These are phyloP conservation scores for Platalea minor DNA, from an alignment of 2,797 vertebrate genomes.

Conservation along the genomic window DNA sequence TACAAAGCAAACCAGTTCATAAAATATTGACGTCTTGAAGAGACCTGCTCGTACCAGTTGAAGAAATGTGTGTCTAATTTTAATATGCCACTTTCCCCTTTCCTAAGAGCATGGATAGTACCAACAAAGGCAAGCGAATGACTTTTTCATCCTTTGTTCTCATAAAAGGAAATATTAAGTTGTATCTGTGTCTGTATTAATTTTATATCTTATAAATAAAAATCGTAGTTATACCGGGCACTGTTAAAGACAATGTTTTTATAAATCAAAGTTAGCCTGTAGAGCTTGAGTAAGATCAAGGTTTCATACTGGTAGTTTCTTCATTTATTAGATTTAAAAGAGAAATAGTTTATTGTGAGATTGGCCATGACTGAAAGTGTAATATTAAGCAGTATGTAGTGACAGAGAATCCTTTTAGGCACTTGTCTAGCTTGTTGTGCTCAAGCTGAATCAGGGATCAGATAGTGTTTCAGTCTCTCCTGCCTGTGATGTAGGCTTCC, in stretches of 20 bases:
- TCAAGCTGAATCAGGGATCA: too few relatives aligned
- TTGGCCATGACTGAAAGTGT: too few relatives aligned
- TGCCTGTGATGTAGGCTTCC: too few relatives aligned
- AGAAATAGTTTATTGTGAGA: not conserved
- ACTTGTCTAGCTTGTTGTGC: too few relatives aligned
- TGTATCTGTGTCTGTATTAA: not conserved
- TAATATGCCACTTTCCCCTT: not conserved
- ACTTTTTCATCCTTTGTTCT: not conserved
- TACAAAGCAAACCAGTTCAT: constrained; percentile 57
- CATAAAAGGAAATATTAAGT: not conserved
- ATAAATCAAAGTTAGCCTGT: not conserved
- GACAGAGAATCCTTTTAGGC: too few relatives aligned
- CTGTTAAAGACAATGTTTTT: not conserved
- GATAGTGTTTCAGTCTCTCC: too few relatives aligned
- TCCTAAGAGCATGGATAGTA: not conserved
- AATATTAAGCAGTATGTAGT: too few relatives aligned
- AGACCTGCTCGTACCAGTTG: constrained; percentile 23
- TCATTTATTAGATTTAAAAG: not conserved
- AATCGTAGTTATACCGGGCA: not conserved
- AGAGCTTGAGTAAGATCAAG: not conserved
- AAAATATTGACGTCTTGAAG: constrained; percentile 52
- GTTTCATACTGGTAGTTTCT: not conserved
- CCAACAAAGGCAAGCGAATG: not conserved
- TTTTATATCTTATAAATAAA: not conserved
- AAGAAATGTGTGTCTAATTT: constrained; percentile 43